Evolutionary conservation across 2,888 invertebrate genomes (phyloP), one percentile per base, ranked within the genome.

Genomic region (Seira ritae): DNA sequence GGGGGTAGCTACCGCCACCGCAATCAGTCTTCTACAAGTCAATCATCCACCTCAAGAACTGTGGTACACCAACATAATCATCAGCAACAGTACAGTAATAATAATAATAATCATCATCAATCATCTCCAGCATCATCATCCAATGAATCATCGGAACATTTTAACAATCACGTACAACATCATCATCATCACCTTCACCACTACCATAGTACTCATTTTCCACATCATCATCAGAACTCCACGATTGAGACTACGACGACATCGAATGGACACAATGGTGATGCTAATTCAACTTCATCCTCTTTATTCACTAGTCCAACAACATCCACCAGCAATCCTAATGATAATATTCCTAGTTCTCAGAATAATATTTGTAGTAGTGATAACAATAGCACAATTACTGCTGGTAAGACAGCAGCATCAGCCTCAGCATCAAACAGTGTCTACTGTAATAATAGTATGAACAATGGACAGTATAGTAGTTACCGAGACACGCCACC

Each of bases 151-250:
- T 42, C 67, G 37, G 81, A 81, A 71, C 71, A 24, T 62, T 80
- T 46, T 75, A 70, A 66, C 76, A 81, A 71, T 81, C 81, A 81
- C 60, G 20, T 76, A 19, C n/a, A 46, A 42, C 81, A 81, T 76
- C 75, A 75, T 71, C 81, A 81, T 24, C 62, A 6, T 2, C 69
- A 69, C n/a, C 22, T 73, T 19, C 80, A 73, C 60, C 12, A 22
- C n/a, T 37, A 60, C 23, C 46, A 70, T 66, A 69, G 66, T 71
- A 50, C 65, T 24, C 50, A 20, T 37, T 46, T 62, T 46, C 23
- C 37, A 19, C 75, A 75, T 67, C 74, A 24, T 62, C 60, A 67
- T 46, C 50, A 69, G 2, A 46, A 19, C 50, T n/a, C n/a, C n/a
- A n/a, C n/a, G n/a, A n/a, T n/a, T n/a, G n/a, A n/a, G n/a, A n/a